A percentile compares a stretch with the other conserved stretches of the same genome.
Conservation (phyloP, 1,140 invertebrate genomes). For the Pentalonia nigronervosa region DNA sequence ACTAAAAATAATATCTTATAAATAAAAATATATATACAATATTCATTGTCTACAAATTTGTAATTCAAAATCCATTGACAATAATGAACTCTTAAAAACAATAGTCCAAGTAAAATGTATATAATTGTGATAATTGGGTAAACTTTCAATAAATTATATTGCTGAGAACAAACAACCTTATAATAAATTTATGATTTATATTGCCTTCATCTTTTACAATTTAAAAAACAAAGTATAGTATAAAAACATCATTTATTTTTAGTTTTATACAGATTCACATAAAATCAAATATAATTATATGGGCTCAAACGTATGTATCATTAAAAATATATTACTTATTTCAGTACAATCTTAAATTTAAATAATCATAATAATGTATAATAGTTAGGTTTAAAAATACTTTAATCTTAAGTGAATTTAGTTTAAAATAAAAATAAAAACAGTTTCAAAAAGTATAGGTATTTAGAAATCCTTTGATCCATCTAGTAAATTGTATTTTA, state of each 20-base stretch:
- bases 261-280: not conserved
- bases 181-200: not conserved
- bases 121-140: not conserved
- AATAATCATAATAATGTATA: not conserved
- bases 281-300: not conserved
- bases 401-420: not conserved
- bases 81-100: slow-evolving; percentile 23
- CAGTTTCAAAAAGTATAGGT: slow-evolving; percentile 3
- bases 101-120: not conserved
- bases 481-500: slow-evolving; percentile 27
- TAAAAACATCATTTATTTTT: slow-evolving; percentile 10
- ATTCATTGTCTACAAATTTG: not conserved
- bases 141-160: not conserved
- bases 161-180: not conserved
- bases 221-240: not conserved
- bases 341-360: slow-evolving; percentile 37
- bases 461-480: slow-evolving; percentile 44
- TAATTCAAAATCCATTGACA: not conserved
- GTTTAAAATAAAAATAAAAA: slow-evolving; percentile 14
- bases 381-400: not conserved
- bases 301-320: not conserved
- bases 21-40: slow-evolving; percentile 31
- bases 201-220: not conserved
- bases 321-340: slow-evolving; percentile 39
- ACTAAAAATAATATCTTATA: slow-evolving; percentile 34